Conservation (phyloP, 2,113 vertebrate genomes). For the Erythrocercus mccallii region DNA sequence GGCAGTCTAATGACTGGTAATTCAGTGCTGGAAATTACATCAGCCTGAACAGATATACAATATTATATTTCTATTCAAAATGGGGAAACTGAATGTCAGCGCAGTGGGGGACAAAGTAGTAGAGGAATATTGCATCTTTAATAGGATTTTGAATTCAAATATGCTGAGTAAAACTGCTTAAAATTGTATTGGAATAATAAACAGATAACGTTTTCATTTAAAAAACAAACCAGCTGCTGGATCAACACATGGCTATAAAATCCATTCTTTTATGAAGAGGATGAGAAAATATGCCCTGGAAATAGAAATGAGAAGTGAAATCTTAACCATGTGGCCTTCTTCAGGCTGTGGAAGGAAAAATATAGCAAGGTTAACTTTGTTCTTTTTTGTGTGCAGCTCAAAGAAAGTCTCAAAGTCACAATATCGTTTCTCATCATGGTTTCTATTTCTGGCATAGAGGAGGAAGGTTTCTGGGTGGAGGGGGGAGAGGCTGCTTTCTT, state of each 20-base stretch:
- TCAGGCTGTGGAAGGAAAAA: conserved; percentile 37
- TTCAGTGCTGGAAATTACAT: conserved; percentile 72
- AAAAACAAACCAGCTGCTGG: conserved; percentile 55
- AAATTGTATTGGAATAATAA: conserved; percentile 77
- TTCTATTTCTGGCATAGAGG: conserved; percentile 17
- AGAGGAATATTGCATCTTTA: conserved; percentile 72
- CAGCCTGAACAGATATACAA: conserved; percentile 61
- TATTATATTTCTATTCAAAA: conserved; percentile 70
- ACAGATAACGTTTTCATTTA: conserved; percentile 69
- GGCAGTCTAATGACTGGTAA: conserved; percentile 57
- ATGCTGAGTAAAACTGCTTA: conserved; percentile 73
- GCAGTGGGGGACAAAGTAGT: conserved; percentile 51
- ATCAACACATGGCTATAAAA: conserved; percentile 64
- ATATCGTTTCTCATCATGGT: background rate
- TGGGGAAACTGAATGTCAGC: conserved; percentile 36
- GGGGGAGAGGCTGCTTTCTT: background rate
- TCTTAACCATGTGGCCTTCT: conserved; percentile 46
- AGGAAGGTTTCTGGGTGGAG: background rate
- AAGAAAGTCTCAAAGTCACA: conserved; percentile 11
- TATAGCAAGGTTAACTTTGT: conserved; percentile 53
- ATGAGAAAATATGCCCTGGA: conserved; percentile 42
- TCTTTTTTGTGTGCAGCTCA: conserved; percentile 21
- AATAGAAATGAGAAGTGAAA: conserved; percentile 63
- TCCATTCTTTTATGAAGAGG: background rate
- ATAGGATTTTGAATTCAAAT: conserved; percentile 78